These are phyloP conservation scores for Barbus barbus DNA, from an alignment of 2,113 vertebrate species.

Conservation along the genomic window DNA sequence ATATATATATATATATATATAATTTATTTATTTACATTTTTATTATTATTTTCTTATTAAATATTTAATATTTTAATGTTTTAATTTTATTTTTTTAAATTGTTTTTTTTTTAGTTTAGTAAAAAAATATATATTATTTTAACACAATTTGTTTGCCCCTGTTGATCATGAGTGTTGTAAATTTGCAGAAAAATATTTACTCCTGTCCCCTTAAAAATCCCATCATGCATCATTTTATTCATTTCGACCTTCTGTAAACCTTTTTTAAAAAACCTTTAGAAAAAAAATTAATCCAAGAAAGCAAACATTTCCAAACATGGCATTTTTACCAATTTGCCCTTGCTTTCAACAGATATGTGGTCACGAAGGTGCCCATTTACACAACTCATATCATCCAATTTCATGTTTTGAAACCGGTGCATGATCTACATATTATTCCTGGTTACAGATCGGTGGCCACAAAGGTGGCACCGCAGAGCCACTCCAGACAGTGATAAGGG, in stretches of 20 bases:
- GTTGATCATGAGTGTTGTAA: no score
- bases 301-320: neutral
- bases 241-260: neutral
- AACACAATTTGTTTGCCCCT: no score
- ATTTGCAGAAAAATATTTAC: no score
- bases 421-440: neutral
- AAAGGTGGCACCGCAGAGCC: slow-evolving; percentile 3
- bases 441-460: neutral
- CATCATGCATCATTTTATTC: neutral
- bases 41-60: no score
- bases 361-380: neutral
- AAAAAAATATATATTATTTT: no score
- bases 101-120: no score
- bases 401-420: no score
- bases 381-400: neutral
- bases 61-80: no score
- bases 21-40: no score
- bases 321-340: no score
- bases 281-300: neutral
- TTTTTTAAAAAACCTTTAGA: neutral
- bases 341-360: neutral
- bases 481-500: slow-evolving; percentile 20
- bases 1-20: no score
- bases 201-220: neutral
- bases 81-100: no score